Conservation (phyloP, 2,113 vertebrate genomes). For the Puma concolor region DNA sequence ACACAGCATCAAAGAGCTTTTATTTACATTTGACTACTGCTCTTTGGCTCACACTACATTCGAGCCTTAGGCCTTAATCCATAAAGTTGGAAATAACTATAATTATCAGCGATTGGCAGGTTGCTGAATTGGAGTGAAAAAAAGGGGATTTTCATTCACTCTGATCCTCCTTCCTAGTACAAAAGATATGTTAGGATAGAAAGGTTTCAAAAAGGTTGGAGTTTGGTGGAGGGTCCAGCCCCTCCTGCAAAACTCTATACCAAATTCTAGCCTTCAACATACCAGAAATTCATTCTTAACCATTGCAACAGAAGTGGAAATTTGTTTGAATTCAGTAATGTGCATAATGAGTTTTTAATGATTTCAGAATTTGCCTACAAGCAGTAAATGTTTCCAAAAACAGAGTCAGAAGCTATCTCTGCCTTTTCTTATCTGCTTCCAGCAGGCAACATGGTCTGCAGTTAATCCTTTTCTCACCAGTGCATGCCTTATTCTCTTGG, state of each 20-base stretch:
- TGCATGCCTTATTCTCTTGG: constrained; percentile 33
- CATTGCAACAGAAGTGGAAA: neutral
- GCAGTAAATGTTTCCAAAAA: constrained; percentile 47
- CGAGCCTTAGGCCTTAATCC: neutral
- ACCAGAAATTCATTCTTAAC: neutral
- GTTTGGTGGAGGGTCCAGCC: neutral
- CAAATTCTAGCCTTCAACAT: neutral
- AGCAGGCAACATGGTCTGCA: neutral
- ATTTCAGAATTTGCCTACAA: constrained; percentile 42
- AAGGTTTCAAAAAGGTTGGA: neutral
- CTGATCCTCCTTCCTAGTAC: neutral
- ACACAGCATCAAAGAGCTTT: neutral
- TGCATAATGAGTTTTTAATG: constrained; percentile 14
- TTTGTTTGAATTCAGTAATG: neutral
- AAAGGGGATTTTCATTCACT: neutral
- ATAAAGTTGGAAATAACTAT: neutral
- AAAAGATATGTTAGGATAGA: neutral
- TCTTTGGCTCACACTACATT: neutral
- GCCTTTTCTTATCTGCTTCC: constrained; percentile 58
- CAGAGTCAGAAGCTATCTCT: constrained; percentile 19
- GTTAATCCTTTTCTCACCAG: constrained; percentile 40
- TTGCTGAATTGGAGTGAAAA: neutral
- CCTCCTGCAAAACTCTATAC: neutral
- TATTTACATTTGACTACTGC: neutral
- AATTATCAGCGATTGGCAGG: neutral